These are phyloP conservation scores for Pissodes strobi DNA, from an alignment of 1,140 invertebrate species.

Conservation along the genomic window DNA sequence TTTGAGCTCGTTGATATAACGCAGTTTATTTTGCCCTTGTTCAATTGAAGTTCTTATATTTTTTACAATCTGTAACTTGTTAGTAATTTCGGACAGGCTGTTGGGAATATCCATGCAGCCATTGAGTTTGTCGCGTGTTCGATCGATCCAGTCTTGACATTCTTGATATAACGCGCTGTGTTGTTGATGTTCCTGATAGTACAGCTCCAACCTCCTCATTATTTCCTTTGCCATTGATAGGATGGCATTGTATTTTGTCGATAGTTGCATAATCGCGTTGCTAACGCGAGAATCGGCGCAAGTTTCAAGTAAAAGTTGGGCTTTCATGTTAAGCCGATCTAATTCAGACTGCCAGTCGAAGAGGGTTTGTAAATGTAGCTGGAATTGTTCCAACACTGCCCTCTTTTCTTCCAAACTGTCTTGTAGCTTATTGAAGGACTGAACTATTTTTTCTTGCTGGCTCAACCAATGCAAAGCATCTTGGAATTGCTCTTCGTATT, in stretches of 20 bases:
- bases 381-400: constrained; percentile 86
- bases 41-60: constrained; percentile 82
- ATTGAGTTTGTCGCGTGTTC: constrained; percentile 79
- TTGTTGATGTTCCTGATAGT: constrained; percentile 91
- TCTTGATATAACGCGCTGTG: constrained; percentile 87
- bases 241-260: constrained; percentile 93
- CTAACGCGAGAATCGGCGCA: constrained; percentile 92
- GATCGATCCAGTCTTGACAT: constrained; percentile 89
- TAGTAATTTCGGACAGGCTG: constrained; percentile 78
- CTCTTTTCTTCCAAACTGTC: constrained; percentile 89
- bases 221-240: constrained; percentile 90
- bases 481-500: constrained; percentile 92
- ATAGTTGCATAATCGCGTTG: constrained; percentile 90
- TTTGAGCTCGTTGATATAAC: constrained; percentile 87
- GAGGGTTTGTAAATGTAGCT: constrained; percentile 84
- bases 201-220: constrained; percentile 85
- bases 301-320: constrained; percentile 86
- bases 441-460: constrained; percentile 83
- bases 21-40: constrained; percentile 87
- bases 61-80: constrained; percentile 82
- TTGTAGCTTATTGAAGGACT: constrained; percentile 89
- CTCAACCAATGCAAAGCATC: constrained; percentile 87
- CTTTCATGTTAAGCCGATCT: constrained; percentile 88
- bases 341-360: constrained; percentile 94
- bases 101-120: constrained; percentile 78